phyloP scores from a whole-genome alignment of 2,797 vertebrate genomes.

The Avahi laniger region DNA sequence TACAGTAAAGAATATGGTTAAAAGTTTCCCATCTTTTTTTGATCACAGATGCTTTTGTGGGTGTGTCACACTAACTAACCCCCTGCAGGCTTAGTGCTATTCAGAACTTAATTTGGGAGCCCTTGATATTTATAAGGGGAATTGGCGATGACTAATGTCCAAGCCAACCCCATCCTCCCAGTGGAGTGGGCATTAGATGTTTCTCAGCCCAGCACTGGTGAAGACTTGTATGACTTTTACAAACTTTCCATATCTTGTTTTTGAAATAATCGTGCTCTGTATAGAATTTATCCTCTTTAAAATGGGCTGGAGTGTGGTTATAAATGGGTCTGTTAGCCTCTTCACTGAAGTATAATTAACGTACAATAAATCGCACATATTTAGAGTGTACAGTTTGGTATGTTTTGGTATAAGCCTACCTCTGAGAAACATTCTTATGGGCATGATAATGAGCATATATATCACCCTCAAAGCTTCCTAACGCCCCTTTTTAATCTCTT shows the following conservation, averaged over 20 bases:
- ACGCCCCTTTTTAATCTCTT: background rate
- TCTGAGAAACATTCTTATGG: background rate
- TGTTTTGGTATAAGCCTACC: background rate
- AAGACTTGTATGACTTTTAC: background rate
- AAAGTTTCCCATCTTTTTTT: background rate
- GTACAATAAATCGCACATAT: background rate
- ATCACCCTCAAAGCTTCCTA: background rate
- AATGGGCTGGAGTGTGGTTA: background rate
- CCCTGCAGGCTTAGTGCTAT: background rate
- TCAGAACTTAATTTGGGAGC: background rate
- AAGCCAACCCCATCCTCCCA: background rate
- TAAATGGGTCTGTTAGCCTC: background rate
- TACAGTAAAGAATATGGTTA: background rate
- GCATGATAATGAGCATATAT: background rate
- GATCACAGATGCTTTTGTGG: background rate
- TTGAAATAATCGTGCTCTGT: background rate
- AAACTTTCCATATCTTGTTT: background rate
- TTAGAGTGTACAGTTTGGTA: background rate
- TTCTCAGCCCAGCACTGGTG: background rate
- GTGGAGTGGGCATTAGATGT: background rate
- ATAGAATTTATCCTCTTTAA: background rate
- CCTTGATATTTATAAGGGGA: background rate
- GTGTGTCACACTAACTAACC: background rate
- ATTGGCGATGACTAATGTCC: background rate
- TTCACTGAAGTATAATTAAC: background rate